Base-by-base conservation (phyloP, 2,888 invertebrate species). In the Lycocerus yunnanus region DNA sequence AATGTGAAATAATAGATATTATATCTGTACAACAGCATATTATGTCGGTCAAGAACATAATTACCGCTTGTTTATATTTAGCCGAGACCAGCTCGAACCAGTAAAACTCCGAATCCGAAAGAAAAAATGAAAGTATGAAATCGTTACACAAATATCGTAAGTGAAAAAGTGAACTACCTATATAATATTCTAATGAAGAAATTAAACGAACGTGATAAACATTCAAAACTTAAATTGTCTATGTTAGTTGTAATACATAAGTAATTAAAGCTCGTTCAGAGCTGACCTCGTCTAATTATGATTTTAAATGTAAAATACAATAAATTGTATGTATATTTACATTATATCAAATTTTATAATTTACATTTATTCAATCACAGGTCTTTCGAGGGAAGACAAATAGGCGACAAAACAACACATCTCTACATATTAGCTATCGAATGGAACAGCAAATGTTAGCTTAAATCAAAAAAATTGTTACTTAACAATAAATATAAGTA, bases 81-180 rank as follows among this genome's bases (percentile, higher is more conserved):
- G 82, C 81, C 83, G 83, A 84, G 84, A 85, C 85, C 85, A 84
- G 85, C 83, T 84, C 85, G 83, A 84, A 83, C 84, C 77, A 79
- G 78, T 75, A 69, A 66, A 69, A 67, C 71, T 71, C 70, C 69
- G 75, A 61, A 63, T 66, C 59, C 67, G 72, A 74, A 70, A 74
- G 74, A 72, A 58, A 74, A 58, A 74, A 74, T 74, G 69, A 72
- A 77, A 58, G 58, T 68, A 72, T 72, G 72, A 60, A 59, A 73
- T 74, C 77, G 73, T 74, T 69, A 68, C 66, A 74, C 77, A 77
- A 71, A 74, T 15, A 74, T 77, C 71, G 77, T 61, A 75, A 78
- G 78, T 76, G 71, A 72, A 72, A 76, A 77, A 76, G 73, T 71
- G 76, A 73, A 73, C 73, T 77, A 74, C 70, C 58, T 24, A 72